phyloP scores from a whole-genome alignment of 2,797 vertebrate genomes.

The Denticeps clupeoides region DNA sequence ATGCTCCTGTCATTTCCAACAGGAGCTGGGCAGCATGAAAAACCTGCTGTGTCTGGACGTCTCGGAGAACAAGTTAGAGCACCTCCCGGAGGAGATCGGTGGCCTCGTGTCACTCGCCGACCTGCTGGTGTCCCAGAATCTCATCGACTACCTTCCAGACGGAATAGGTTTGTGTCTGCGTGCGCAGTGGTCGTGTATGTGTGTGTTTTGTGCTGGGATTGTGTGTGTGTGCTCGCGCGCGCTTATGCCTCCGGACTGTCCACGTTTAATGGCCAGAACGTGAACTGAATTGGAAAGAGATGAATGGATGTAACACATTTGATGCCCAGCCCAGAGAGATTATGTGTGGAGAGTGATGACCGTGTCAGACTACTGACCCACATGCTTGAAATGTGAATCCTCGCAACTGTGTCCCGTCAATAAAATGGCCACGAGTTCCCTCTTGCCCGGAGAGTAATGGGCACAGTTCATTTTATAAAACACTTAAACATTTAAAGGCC shows the following conservation, averaged over 20 bases:
- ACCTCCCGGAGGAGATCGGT: conserved; percentile 84
- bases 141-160: conserved; percentile 79
- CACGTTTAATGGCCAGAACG: background rate
- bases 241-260: background rate
- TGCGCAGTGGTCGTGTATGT: background rate
- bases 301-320: too few relatives aligned
- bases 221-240: background rate
- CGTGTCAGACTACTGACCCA: too few relatives aligned
- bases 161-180: conserved; percentile 68
- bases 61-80: conserved; percentile 92
- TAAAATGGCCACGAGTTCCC: too few relatives aligned
- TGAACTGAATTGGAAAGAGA: too few relatives aligned
- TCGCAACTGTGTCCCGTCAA: too few relatives aligned
- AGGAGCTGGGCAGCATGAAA: conserved; percentile 90
- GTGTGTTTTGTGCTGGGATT: background rate
- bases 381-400: too few relatives aligned
- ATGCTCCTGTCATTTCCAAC: conserved; percentile 13
- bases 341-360: too few relatives aligned
- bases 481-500: too few relatives aligned
- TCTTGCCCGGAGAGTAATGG: too few relatives aligned
- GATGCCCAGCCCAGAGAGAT: too few relatives aligned
- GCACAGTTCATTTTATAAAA: too few relatives aligned
- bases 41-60: conserved; percentile 90
- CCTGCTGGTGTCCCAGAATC: conserved; percentile 92
- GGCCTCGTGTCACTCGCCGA: conserved; percentile 77